These are phyloP conservation scores for Scaptodrosophila latifasciaeformis DNA, from an alignment of 2,888 invertebrate species.

Conservation along the genomic window DNA sequence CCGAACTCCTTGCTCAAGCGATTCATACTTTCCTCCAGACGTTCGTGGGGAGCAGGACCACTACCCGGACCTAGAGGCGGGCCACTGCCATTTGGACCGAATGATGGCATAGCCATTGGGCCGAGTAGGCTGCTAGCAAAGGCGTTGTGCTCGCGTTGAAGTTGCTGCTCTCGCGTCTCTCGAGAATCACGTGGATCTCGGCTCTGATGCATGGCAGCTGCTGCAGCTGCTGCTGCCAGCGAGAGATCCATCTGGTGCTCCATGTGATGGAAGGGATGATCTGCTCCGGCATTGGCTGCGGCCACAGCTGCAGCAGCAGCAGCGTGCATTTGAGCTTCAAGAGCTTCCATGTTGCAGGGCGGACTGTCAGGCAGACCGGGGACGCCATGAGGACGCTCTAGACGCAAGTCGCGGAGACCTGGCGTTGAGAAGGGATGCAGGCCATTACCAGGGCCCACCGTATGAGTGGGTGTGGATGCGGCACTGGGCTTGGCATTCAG, in stretches of 20 bases:
- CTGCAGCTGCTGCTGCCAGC: slow-evolving; percentile 74
- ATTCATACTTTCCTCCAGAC: slow-evolving; percentile 74
- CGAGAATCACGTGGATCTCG: slow-evolving; percentile 64
- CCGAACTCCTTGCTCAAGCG: slow-evolving; percentile 72
- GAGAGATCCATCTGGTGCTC: slow-evolving; percentile 75
- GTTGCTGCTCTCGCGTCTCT: slow-evolving; percentile 56
- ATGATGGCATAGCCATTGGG: slow-evolving; percentile 70
- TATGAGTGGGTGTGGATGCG: slow-evolving; percentile 53
- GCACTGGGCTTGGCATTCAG: slow-evolving; percentile 72
- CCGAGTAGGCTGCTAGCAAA: slow-evolving; percentile 72
- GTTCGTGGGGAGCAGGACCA: slow-evolving; percentile 71
- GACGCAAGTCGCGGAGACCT: slow-evolving; percentile 58
- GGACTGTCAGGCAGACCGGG: slow-evolving; percentile 56
- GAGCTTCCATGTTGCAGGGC: slow-evolving; percentile 70
- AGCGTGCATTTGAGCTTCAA: slow-evolving; percentile 73
- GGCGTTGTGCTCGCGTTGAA: slow-evolving; percentile 70
- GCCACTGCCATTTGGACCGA: slow-evolving; percentile 42
- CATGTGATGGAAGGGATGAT: slow-evolving; percentile 73
- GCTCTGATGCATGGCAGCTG: slow-evolving; percentile 71
- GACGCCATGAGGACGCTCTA: slow-evolving; percentile 48
- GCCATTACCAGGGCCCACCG: slow-evolving; percentile 41
- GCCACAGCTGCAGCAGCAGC: slow-evolving; percentile 70
- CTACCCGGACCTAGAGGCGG: slow-evolving; percentile 35
- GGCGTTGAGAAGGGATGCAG: slow-evolving; percentile 60
- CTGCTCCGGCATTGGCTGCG: slow-evolving; percentile 61